Base-by-base conservation (phyloP, 2,113 vertebrate genomes). In the Puntigrus tetrazona region DNA sequence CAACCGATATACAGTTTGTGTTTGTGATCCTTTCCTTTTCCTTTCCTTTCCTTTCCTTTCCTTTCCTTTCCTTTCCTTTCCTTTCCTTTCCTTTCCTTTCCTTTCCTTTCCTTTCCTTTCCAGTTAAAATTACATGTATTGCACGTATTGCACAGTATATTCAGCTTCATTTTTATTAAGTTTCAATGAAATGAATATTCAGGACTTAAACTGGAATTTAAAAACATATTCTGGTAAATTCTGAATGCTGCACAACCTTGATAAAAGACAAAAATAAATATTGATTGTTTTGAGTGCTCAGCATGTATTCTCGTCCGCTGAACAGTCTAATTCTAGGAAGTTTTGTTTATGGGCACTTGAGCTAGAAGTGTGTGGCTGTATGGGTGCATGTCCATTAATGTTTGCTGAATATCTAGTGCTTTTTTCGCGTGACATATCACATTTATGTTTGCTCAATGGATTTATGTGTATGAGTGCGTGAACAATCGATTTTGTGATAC, bases 401-500 rank as follows among this genome's bases (percentile, higher is more conserved):
- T 45, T n/a, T 55, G 8, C 20, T 69, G 18, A 69, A 38, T 22
- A 38, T 38, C 65, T 69, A 69, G 63, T 67, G 31, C 29, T 3
- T 34, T 67, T 47, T n/a, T n/a, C n/a, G 25, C 57, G n/a, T 43
- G 29, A 50, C 31, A 25, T 11, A 25, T 59, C 41, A 22, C 11
- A 16, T 75, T 36, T 36, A 29, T 63, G 41, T 34, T 69, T 76
- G 45, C 14, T 67, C 29, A 61, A 57, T 29, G 7, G 16, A 47
- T 55, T 20, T 25, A 41, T 79, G 65, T 25, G 63, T 80, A 74
- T 18, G 3, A 36, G 34, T 38, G 61, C 55, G 59, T 47, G 18
- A 69, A 82, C 61, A 7, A 50, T 43, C 6, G n/a, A 27, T 85
- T 85, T 20, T 76, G 16, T 57, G 67, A 82, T 36, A 29, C 57